A percentile compares a stretch with the other conserved stretches of the same genome.
These are phyloP conservation scores for Platalea minor DNA, from an alignment of 2,797 vertebrate genomes.

Conservation along the genomic window DNA sequence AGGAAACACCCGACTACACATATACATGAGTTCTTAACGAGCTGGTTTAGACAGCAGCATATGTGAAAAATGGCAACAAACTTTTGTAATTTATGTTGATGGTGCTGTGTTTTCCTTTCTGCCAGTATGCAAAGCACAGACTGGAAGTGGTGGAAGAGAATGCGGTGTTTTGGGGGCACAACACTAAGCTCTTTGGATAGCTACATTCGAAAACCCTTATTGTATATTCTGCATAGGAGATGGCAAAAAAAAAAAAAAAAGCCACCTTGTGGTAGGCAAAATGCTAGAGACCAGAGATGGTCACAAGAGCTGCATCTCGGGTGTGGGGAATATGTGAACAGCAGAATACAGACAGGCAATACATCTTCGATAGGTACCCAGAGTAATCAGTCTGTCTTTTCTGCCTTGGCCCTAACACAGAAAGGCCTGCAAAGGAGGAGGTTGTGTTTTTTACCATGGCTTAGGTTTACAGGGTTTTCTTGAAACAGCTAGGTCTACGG, in stretches of 20 bases:
- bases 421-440: background rate
- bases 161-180: background rate
- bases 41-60: background rate
- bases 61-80: background rate
- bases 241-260: background rate
- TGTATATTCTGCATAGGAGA: background rate
- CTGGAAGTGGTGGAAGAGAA: background rate
- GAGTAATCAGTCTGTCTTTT: background rate
- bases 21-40: background rate
- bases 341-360: background rate
- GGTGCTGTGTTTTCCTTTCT: background rate
- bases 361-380: fast-evolving
- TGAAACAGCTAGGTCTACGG: background rate
- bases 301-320: background rate
- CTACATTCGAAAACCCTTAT: background rate
- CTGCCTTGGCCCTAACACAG: background rate
- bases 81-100: background rate
- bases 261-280: background rate
- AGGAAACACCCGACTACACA: fast-evolving
- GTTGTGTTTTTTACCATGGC: background rate
- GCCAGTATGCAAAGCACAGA: background rate
- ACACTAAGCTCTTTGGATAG: background rate
- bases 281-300: background rate
- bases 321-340: background rate
- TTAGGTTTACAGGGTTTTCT: background rate